Base-by-base conservation (phyloP, 2,888 invertebrate genomes). In the Melikaiella ostensackeni region DNA sequence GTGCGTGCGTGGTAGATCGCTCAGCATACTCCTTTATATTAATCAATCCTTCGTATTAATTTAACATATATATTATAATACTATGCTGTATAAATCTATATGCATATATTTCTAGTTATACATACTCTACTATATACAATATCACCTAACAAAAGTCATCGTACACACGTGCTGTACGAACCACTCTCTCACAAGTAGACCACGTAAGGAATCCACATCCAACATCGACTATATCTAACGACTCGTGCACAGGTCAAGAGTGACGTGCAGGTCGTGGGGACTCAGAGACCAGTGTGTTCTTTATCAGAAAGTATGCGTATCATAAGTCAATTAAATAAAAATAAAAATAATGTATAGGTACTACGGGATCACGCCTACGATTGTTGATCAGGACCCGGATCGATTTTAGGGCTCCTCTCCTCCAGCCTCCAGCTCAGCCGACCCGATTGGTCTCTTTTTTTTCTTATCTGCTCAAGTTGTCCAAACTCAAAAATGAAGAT, bases 1-100 rank as follows among this genome's bases (percentile, higher is more conserved):
- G 88, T 87, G 81, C 84, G 86, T 80, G 85, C 75, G 85, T 83
- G 85, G 86, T 86, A 88, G 84, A 85, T 84, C 85, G 85, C 82
- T 85, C 78, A 81, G 78, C 74, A 76, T 80, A 81, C 70, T 70
- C 70, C 70, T 70, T 66, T 66, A 66, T 64, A 66, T 64, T 24
- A 57, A 42, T 16, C 3, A 35, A 76, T 81, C 75, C 77, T 78
- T 80, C 61, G 77, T 75, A 38, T 70, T 66, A 61, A 73, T 78
- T 73, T 9, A 30, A 70, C 50, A 70, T 50, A 27, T 42, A 66
- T 66, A 77, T 78, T 24, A 64, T 70, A 50, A 70, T 70, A 70
- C 66, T 70, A 50, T 50, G 70, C 50, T 70, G 64, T 64, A 70
- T 81, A 74, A 76, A 77, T 78, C 79, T 82, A 38, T 81, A 79